Evolutionary conservation across 2,888 invertebrate species (phyloP), one percentile per base, ranked within the genome.

Genomic region (Anodontia alba): DNA sequence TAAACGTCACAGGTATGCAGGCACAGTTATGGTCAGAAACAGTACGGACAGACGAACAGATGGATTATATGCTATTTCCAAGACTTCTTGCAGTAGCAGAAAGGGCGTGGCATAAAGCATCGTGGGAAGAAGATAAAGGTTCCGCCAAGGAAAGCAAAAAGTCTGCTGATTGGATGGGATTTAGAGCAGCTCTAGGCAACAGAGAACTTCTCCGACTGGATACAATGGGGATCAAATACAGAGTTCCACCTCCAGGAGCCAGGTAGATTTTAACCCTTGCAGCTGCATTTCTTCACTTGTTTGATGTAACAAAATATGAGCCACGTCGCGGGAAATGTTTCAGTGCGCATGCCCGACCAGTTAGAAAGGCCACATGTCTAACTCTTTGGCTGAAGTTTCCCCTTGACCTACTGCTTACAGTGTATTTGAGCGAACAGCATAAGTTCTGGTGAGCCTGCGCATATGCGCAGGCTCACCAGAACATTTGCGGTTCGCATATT

Each of bases 1-100:
- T n/a, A n/a, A n/a, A n/a, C n/a, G n/a, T 12, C 20, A 46, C n/a
- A 93, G 93, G 93, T 36, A 90, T 93, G 66, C 92, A 93, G 75
- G 92, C 91, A 1, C 87, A 92, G 17, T 66, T 93, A 31, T 93
- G 92, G 92, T 86, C 89, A 23, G 93, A 93, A 77, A 89, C 91
- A 0, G 78, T 90, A 2, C 82, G 90, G 8, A 87, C 83, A 1
- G 57, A 62, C 0, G 88, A 88, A 8, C 88, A 91, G 20, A 43
- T 91, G 20, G 87, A 90, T 23, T 84, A 89, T 76, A 91, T 91
- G 91, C 69, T 91, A 43, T 91, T 88, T 78, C 92, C 92, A 0
- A 78, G 92, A 26, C 74, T 92, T 10, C 75, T 92, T 49, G 92
- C 93, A 0, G 83, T 93, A 26, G 93, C 93, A 0, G 93, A 93